A percentile compares a stretch with the other conserved stretches of the same genome.
phyloP scores from a whole-genome alignment of 1,140 invertebrate species.

The Cecropterus lyciades region DNA sequence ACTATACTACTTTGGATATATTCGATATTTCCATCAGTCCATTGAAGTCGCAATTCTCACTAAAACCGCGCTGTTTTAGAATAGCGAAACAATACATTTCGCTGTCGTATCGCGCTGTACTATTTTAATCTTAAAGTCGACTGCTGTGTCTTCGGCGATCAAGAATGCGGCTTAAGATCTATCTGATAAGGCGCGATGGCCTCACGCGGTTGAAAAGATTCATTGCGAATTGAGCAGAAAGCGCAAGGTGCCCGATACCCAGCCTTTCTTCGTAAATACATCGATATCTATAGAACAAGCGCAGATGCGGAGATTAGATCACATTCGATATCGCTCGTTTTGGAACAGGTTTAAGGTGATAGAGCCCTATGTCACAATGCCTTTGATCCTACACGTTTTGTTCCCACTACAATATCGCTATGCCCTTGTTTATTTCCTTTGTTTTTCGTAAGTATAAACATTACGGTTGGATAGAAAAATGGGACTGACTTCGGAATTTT shows the following conservation, averaged over 20 bases:
- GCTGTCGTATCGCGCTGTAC: conserved; percentile 34
- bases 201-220: conserved; percentile 57
- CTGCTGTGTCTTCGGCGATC: conserved; percentile 49
- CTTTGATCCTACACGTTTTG: conserved; percentile 34
- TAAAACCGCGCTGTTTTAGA: conserved; percentile 31
- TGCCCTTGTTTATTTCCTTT: conserved; percentile 22
- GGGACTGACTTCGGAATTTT: conserved; percentile 9
- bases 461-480: conserved; percentile 22
- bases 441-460: conserved; percentile 21
- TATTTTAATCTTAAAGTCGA: conserved; percentile 37
- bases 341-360: conserved; percentile 52
- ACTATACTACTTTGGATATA: neutral
- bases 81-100: conserved; percentile 36
- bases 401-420: conserved; percentile 29
- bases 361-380: conserved; percentile 42
- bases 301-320: conserved; percentile 73
- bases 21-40: neutral
- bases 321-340: conserved; percentile 57
- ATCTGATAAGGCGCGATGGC: conserved; percentile 62
- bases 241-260: conserved; percentile 30
- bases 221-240: conserved; percentile 60
- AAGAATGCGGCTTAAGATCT: conserved; percentile 64
- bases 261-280: conserved; percentile 43
- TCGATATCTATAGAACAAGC: conserved; percentile 58
- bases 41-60: conserved; percentile 28